A percentile compares a stretch with the other conserved stretches of the same genome.
phyloP scores from a whole-genome alignment of 1,140 invertebrate species.

The Carposina sasakii region DNA sequence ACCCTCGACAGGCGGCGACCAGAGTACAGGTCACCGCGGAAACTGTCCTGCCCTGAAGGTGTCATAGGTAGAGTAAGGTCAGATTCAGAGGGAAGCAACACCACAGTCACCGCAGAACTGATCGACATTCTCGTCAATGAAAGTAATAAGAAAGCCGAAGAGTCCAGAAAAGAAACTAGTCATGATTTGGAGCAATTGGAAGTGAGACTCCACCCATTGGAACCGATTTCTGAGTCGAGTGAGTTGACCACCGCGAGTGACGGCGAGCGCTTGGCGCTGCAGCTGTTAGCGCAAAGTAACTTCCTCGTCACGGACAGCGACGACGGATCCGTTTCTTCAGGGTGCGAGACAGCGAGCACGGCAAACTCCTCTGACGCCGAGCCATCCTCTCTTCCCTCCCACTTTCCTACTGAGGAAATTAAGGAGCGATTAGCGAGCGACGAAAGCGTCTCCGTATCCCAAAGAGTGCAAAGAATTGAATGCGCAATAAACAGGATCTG shows the following conservation, averaged over 20 bases:
- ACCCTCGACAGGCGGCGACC: slow-evolving; percentile 53
- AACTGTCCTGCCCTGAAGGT: slow-evolving; percentile 58
- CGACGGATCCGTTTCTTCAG: slow-evolving; percentile 83
- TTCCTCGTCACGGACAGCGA: slow-evolving; percentile 76
- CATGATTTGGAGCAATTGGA: slow-evolving; percentile 54
- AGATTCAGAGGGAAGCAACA: slow-evolving; percentile 31
- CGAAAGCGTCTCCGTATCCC: slow-evolving; percentile 37
- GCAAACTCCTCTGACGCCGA: slow-evolving; percentile 73
- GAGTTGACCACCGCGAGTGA: slow-evolving; percentile 36
- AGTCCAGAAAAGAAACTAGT: slow-evolving; percentile 52
- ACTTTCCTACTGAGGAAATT: slow-evolving; percentile 49
- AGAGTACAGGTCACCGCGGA: slow-evolving; percentile 56
- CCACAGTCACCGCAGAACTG: slow-evolving; percentile 38
- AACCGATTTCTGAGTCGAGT: slow-evolving; percentile 53
- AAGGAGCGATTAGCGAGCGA: slow-evolving; percentile 38
- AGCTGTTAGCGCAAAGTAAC: slow-evolving; percentile 56
- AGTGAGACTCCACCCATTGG: slow-evolving; percentile 52
- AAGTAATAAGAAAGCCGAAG: slow-evolving; percentile 32
- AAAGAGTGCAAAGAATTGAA: slow-evolving; percentile 42
- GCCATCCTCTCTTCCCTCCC: slow-evolving; percentile 62
- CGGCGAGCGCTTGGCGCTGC: slow-evolving; percentile 35
- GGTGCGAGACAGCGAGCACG: slow-evolving; percentile 85
- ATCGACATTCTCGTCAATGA: slow-evolving; percentile 46
- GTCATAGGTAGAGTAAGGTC: slow-evolving; percentile 44
- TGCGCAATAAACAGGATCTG: slow-evolving; percentile 33